Evolutionary conservation across 2,113 vertebrate species (phyloP), one percentile per base, ranked within the genome.

Genomic region (Oncorhynchus nerka): DNA sequence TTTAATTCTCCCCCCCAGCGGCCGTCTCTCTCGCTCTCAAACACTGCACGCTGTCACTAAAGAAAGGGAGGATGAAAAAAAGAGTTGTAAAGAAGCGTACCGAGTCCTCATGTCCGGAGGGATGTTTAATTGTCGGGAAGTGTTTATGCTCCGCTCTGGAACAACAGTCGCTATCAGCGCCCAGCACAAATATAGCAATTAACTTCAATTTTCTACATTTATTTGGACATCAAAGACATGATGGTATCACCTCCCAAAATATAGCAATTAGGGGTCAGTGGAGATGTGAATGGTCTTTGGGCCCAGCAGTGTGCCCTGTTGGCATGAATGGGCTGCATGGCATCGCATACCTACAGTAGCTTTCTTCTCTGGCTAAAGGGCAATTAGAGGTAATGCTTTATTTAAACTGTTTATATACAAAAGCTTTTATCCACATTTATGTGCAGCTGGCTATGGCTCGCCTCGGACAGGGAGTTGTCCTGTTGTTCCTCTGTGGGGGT

Each of bases 351-450:
- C 89, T 90, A 85, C 89, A 77, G 87, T 81, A 89, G 75, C 89
- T 90, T 93, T 93, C 91, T 90, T 92, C 90, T 90, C 89, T 90
- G 82, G 90, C 92, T 92, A 81, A 91, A 90, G 86, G 89, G 87
- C 89, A 91, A 93, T 92, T 94, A 94, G 87, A 28, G 70, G 67
- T 94, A 93, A 94, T 92, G 91, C 92, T 91, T 93, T 91, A 93
- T 93, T 93, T 92, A 91, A 92, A 92, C 89, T 90, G 92, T 93
- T 94, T 93, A 91, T 92, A 90, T 88, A 92, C 91, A 90, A 86
- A 93, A 77, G 89, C 90, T 90, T 94, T 92, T 92, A 92, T 94
- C 89, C 85, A 86, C 87, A 92, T 88, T 90, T 89, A 90, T 93
- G 89, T 92, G 81, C 86, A 83, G 85, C 59, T 80, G 90, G 87